These are phyloP conservation scores for Lycorma delicatula DNA, from an alignment of 1,140 invertebrate species.

Conservation along the genomic window DNA sequence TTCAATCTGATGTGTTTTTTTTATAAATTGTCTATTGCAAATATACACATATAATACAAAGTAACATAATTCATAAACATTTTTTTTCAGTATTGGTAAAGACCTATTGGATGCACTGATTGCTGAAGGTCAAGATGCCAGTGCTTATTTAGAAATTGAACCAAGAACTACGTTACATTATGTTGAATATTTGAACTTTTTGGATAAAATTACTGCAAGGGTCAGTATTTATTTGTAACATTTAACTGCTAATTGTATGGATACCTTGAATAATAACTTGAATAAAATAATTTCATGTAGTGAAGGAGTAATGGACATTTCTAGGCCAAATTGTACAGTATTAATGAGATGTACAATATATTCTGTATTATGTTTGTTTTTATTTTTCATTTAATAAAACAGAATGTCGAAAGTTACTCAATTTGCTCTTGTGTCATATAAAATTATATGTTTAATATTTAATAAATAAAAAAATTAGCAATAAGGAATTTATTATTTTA, in stretches of 20 bases:
- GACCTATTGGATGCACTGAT: conserved; percentile 48
- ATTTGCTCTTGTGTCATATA: no score
- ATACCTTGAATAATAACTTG: background rate
- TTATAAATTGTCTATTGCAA: no score
- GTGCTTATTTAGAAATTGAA: conserved; percentile 49
- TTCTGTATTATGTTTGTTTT: no score
- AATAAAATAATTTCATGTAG: conserved; percentile 4
- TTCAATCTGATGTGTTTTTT: background rate
- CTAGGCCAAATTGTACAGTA: background rate
- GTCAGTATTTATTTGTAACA: conserved; percentile 28
- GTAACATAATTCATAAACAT: no score
- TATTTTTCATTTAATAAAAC: no score
- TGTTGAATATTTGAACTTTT: conserved; percentile 57
- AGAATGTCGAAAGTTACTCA: no score
- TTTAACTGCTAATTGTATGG: background rate
- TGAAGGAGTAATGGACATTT: background rate
- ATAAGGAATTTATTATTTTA: no score
- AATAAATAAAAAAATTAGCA: no score
- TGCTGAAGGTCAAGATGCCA: conserved; percentile 48
- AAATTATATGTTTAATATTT: no score
- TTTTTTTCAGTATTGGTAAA: conserved; percentile 45
- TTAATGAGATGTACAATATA: no score
- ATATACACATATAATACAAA: no score
- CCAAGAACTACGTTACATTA: conserved; percentile 54
- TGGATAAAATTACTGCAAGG: conserved; percentile 50